Evolutionary conservation across 2,113 vertebrate genomes (phyloP).

Genomic region (Semnornis frantzii): DNA sequence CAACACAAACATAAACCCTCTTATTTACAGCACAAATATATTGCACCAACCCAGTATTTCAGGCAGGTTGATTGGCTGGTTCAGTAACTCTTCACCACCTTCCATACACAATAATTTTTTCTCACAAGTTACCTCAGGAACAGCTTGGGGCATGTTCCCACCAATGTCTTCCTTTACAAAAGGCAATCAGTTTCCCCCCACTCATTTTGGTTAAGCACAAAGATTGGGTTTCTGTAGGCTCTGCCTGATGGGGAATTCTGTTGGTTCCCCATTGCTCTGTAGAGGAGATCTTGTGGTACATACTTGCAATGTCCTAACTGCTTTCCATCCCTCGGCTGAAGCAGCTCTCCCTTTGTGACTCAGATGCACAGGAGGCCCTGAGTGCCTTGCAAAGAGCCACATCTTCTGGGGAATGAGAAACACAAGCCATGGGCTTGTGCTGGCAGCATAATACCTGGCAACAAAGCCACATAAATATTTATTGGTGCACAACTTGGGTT

Average conservation of each 20-base stretch:
- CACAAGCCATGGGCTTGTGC: neutral
- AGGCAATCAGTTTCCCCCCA: accelerated
- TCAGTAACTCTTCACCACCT: neutral
- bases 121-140: neutral
- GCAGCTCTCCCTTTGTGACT: neutral
- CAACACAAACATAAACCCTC: neutral
- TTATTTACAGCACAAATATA: neutral
- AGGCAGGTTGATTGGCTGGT: neutral
- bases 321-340: neutral
- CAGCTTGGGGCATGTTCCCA: neutral
- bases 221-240: neutral
- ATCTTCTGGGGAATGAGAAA: neutral
- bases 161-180: neutral
- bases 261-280: neutral
- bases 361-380: neutral
- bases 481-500: neutral
- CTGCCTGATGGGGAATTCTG: neutral
- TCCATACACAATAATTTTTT: neutral
- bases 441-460: neutral
- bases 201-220: neutral
- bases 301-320: neutral
- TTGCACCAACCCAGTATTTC: slow-evolving; percentile 4
- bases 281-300: neutral
- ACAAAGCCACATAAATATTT: neutral
- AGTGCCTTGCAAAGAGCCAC: neutral